Conservation (phyloP, 1,140 invertebrate genomes). For the Drosophila auraria region DNA sequence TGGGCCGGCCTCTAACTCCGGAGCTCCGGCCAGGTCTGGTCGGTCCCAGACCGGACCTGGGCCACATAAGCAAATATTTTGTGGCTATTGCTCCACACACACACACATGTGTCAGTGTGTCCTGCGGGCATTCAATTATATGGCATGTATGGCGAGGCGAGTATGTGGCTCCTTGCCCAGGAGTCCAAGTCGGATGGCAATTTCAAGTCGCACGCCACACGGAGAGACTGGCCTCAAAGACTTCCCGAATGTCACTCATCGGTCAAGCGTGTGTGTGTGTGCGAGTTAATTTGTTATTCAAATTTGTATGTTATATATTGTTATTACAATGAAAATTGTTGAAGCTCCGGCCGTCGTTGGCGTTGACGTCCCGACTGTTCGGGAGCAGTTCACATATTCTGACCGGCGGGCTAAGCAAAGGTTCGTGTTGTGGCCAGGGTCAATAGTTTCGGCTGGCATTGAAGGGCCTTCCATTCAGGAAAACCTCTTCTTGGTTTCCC, state of each 20-base stretch:
- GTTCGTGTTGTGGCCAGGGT: slow-evolving; percentile 40
- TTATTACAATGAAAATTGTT: slow-evolving; percentile 80
- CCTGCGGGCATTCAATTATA: slow-evolving; percentile 82
- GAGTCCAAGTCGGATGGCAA: slow-evolving; percentile 64
- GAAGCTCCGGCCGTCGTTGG: slow-evolving; percentile 18
- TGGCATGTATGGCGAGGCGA: slow-evolving; percentile 51
- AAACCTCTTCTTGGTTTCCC: neutral
- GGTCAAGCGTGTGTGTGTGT: slow-evolving; percentile 37
- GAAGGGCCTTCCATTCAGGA: neutral
- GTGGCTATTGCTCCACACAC: slow-evolving; percentile 58
- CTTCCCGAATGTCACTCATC: slow-evolving; percentile 56
- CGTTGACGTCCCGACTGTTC: slow-evolving; percentile 21
- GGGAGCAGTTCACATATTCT: slow-evolving; percentile 50
- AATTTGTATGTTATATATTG: slow-evolving; percentile 83
- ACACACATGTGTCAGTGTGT: slow-evolving; percentile 43
- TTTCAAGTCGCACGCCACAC: slow-evolving; percentile 62
- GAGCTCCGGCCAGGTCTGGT: slow-evolving; percentile 15
- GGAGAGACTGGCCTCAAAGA: slow-evolving; percentile 27
- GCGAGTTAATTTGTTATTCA: slow-evolving; percentile 81
- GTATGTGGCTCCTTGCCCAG: slow-evolving; percentile 27
- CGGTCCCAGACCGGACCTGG: slow-evolving; percentile 16
- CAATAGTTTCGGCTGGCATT: slow-evolving; percentile 41
- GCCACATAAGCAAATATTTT: slow-evolving; percentile 77
- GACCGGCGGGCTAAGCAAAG: slow-evolving; percentile 50
- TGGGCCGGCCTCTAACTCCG: slow-evolving; percentile 29